These are phyloP conservation scores for Diabrotica balteata DNA, from an alignment of 2,888 invertebrate species.

Conservation along the genomic window DNA sequence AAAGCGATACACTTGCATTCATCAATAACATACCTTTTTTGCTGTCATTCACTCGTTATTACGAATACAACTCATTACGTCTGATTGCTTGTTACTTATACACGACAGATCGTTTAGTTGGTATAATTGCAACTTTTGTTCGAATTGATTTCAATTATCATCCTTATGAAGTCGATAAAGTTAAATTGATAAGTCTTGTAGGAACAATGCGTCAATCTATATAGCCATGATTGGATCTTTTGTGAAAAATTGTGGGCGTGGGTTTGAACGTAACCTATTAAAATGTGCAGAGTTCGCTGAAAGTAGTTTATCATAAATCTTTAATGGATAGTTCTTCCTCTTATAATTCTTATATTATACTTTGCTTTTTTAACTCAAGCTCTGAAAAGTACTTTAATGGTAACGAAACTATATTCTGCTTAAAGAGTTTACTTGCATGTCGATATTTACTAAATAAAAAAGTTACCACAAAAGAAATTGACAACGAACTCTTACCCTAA, in stretches of 20 bases:
- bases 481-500: too few relatives aligned
- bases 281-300: background rate
- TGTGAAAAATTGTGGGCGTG: constrained; percentile 27
- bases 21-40: constrained; percentile 8
- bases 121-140: constrained; percentile 18
- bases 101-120: constrained; percentile 17
- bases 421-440: too few relatives aligned
- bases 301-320: too few relatives aligned
- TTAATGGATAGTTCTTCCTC: too few relatives aligned
- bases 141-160: constrained; percentile 18
- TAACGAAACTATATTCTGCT: too few relatives aligned
- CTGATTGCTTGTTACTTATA: constrained; percentile 9
- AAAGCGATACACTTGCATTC: background rate
- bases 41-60: constrained; percentile 11
- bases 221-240: constrained; percentile 24
- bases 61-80: constrained; percentile 13
- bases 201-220: constrained; percentile 26
- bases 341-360: too few relatives aligned
- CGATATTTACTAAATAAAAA: too few relatives aligned
- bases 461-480: too few relatives aligned
- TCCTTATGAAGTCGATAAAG: constrained; percentile 20
- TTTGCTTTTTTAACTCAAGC: too few relatives aligned
- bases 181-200: constrained; percentile 17
- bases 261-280: constrained; percentile 4
- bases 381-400: too few relatives aligned